Base-by-base conservation (phyloP, 2,113 vertebrate genomes). In the Charina bottae region DNA sequence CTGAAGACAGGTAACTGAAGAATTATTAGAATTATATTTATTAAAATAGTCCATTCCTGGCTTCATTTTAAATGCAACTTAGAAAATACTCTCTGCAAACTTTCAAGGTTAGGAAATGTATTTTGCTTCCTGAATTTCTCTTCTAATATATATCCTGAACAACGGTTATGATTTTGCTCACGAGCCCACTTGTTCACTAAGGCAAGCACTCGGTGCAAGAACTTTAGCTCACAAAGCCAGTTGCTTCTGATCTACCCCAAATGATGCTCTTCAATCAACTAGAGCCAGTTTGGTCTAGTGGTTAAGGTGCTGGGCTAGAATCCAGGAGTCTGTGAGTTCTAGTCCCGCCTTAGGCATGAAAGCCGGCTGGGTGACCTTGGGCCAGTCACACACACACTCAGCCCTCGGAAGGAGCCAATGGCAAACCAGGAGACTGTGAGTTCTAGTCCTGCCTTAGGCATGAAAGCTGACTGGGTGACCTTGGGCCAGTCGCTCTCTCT, bases 51-150 rank as follows among this genome's bases (percentile, higher is more conserved):
- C 92, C 64, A 37, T 89, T 92, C 92, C 87, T 94, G 90, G 88
- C 83, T 89, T 91, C 88, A 33, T 5, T 93, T 94, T 92, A 93
- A 94, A 94, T 88, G 90, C 92, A 94, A 92, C 26, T 89, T 94
- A 90, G 42, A 88, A 95, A 94, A 94, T 21, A 6, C 1, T 46
- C 12, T 46, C 17, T 55, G 55, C 24, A 84, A 84, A 49, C 60
- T 62, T 3, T 62, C 56, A 62, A 85, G 15, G 10, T n/a, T 49
- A 23, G 58, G 15, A 62, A 90, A 90, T 46, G 10, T 24, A n/a
- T 90, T 28, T 28, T 46, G 58, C 13, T 37, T 42, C 11, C 13
- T 90, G 55, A 90, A 56, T n/a, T 28, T 84, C 55, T 83, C 11
- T 59, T 60, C 15, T 72, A 53, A 7, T 60, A 26, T 11, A 88